These are phyloP conservation scores for Cyprinodon brontotheroides DNA, from an alignment of 2,113 vertebrate genomes.

Conservation along the genomic window DNA sequence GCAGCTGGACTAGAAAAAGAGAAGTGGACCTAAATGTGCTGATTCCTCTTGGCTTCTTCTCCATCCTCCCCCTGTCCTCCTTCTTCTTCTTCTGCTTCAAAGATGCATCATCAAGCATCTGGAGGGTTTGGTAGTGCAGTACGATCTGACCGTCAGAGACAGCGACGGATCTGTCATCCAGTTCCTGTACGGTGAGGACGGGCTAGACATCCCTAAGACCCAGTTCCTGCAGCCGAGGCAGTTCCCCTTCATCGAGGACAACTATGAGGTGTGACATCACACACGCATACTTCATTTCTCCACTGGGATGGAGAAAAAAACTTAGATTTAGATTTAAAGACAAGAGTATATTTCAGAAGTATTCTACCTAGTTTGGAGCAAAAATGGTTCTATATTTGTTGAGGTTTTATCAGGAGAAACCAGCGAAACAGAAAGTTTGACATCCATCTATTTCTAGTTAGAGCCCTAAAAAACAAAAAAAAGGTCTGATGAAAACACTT, in stretches of 20 bases:
- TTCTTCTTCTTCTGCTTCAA: not conserved
- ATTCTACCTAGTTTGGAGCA: too few relatives aligned
- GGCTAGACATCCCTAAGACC: conserved; percentile 94
- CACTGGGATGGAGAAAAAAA: not conserved
- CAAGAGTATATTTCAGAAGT: too few relatives aligned
- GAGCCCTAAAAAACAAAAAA: too few relatives aligned
- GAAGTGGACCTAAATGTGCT: not conserved
- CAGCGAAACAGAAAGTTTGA: too few relatives aligned
- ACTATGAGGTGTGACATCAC: conserved; percentile 85
- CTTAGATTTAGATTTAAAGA: too few relatives aligned
- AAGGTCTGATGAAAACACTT: not conserved
- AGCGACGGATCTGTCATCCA: conserved; percentile 96
- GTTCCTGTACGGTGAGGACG: conserved; percentile 97
- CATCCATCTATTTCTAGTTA: too few relatives aligned
- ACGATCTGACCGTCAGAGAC: conserved; percentile 93
- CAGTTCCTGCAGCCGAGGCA: conserved; percentile 90
- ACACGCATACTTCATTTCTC: not conserved
- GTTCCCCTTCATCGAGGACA: conserved; percentile 93
- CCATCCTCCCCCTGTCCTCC: too few relatives aligned
- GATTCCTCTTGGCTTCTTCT: not conserved
- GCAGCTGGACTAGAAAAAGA: not conserved
- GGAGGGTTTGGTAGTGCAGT: conserved; percentile 95
- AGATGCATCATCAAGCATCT: conserved; percentile 87
- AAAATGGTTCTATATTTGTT: too few relatives aligned
- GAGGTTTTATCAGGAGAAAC: too few relatives aligned